Base-by-base conservation (phyloP, 2,113 vertebrate genomes). In the Apteryx owenii region DNA sequence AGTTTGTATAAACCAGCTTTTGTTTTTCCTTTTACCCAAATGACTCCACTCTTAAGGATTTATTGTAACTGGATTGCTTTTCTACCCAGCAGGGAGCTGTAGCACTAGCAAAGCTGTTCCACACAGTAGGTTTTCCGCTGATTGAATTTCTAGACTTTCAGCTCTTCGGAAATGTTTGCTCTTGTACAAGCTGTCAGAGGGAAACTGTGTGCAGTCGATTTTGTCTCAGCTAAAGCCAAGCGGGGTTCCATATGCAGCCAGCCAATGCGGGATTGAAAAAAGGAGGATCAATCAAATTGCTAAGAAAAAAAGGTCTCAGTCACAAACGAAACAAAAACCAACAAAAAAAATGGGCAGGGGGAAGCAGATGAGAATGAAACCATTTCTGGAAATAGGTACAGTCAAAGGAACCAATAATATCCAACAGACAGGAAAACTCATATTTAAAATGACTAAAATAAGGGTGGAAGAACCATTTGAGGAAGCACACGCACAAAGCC, bases 31-130 rank as follows among this genome's bases (percentile, higher is more conserved):
- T 97, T 97, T 97, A 97, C 97, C 96, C 97, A 97, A 98, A 98
- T 98, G 96, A 97, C 97, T 98, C 95, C 85, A 84, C 95, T 98
- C 95, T 97, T 97, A 97, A 98, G 97, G 97, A 97, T 98, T 97
- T 98, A 97, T 97, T 97, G 97, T 98, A 97, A 97, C 97, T 95
- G 97, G 95, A 97, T 97, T 98, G 97, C 97, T 97, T 97, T 97
- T 96, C 96, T 97, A 96, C 97, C 92, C 97, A 98, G 97, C 97
- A 94, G 96, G 97, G 96, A 97, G 94, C 95, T 96, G 92, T 72
- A 97, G 95, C 93, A 82, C 94, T 95, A 95, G 97, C 96, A 98
- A 97, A 97, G 96, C 97, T 95, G 94, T 96, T 96, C 94, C 92
- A 97, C 95, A 91, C 97, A 96, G 97, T 96, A 96, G 97, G 96